Evolutionary conservation across 30 jellyfish, hydroid and myxozoan species (phyloP).

Genomic region (Hydra vulgaris): DNA sequence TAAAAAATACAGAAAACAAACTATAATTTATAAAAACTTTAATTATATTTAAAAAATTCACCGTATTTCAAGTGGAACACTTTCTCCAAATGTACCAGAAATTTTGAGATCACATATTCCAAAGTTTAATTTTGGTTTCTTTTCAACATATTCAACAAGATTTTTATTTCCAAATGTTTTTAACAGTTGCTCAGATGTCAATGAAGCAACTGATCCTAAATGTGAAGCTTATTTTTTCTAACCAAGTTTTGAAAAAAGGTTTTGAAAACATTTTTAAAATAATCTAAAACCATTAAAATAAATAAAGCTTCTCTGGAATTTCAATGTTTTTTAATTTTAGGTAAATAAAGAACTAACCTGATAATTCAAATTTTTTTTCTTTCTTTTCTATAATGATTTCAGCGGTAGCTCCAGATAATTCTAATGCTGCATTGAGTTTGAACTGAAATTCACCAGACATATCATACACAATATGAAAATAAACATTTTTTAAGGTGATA

Average conservation of each 20-base stretch:
- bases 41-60: too few species aligned
- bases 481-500: neutral
- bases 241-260: too few species aligned
- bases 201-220: constrained; percentile 20
- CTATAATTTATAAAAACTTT: too few species aligned
- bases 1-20: too few species aligned
- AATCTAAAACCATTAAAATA: too few species aligned
- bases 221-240: neutral
- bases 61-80: neutral
- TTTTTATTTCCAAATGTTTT: constrained; percentile 31
- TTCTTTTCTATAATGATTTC: neutral
- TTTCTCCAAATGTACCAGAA: constrained; percentile 2
- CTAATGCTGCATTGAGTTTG: neutral
- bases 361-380: constrained; percentile 3
- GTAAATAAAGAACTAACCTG: too few species aligned
- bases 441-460: neutral
- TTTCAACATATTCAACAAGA: neutral
- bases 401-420: neutral
- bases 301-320: too few species aligned
- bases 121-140: neutral
- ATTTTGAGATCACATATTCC: constrained; percentile 6
- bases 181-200: constrained; percentile 39
- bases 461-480: neutral
- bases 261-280: too few species aligned
- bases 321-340: too few species aligned